Percentiles rank a stretch among this genome's conserved stretches.
phyloP scores from a whole-genome alignment of 2,113 vertebrate species.

The Sorex fumeus region DNA sequence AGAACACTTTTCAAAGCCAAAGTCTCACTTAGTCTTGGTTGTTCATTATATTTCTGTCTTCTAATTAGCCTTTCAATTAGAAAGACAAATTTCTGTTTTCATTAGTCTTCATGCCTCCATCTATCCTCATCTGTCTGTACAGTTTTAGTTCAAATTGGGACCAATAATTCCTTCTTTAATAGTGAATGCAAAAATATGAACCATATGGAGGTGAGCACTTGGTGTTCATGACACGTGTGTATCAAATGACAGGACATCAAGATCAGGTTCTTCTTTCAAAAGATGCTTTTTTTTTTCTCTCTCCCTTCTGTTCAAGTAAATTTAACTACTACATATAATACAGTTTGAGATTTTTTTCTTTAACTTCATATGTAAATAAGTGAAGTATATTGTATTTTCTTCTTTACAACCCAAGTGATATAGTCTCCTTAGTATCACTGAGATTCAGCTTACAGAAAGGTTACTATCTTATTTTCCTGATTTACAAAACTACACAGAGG shows the following conservation, averaged over 20 bases:
- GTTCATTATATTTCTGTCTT: constrained; percentile 42
- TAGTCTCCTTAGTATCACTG: constrained; percentile 69
- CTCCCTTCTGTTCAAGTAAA: constrained; percentile 35
- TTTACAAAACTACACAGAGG: constrained; percentile 67
- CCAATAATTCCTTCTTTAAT: constrained; percentile 16
- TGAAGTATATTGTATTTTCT: constrained; percentile 62
- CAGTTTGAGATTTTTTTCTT: constrained; percentile 48
- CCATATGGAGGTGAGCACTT: constrained; percentile 49
- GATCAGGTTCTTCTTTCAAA: constrained; percentile 50
- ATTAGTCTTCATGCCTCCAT: neutral
- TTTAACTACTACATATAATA: constrained; percentile 61
- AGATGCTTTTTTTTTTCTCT: neutral
- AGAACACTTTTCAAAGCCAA: constrained; percentile 34
- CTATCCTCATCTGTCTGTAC: constrained; percentile 39
- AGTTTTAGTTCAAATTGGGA: constrained; percentile 51
- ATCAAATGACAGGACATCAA: neutral
- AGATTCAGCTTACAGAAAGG: constrained; percentile 47
- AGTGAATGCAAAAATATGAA: constrained; percentile 51
- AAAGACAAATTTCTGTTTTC: no score
- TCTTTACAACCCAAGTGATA: constrained; percentile 69
- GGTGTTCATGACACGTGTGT: neutral
- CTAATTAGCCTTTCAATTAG: neutral
- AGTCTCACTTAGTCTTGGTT: neutral
- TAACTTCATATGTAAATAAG: constrained; percentile 62
- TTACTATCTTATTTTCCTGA: constrained; percentile 56